Evolutionary conservation across 2,113 vertebrate genomes (phyloP), one percentile per base, ranked within the genome.

Genomic region (Ariopsis seemanni): DNA sequence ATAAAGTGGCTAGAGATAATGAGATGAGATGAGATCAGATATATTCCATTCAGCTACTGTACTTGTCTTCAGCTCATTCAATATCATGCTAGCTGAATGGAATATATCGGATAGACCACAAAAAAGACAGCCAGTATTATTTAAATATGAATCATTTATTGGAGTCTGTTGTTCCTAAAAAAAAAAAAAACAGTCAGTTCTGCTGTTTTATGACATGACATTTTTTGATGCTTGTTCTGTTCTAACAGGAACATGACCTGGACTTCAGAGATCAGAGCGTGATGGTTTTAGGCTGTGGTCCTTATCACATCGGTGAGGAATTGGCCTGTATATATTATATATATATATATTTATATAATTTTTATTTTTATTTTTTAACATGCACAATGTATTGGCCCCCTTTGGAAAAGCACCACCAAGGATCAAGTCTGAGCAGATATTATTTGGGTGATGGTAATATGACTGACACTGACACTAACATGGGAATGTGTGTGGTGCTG

Each of bases 281-380:
- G 88, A 99, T 99, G 97, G 97, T 99, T 90, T 91, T 99, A 89
- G 97, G 98, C 85, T 99, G 98, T 93, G 98, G 98, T 85, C 97
- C 98, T 0, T 99, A 99, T 92, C 97, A 98, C 91, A 99, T 98
- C 88, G 97, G 97, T 99, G 95, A 96, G 95, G 71, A 12, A n/a
- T 62, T 55, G 7, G 69, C 50, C 22, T 27, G 5, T 15, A 0
- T n/a, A 8, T 57, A 15, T 25, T 42, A 42, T 42, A 42, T 42
- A 34, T 2, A 34, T 34, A 30, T 30, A 30, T 30, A 30, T 30
- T 1, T 30, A 30, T 30, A 30, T 30, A 30, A n/a, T n/a, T n/a
- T n/a, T n/a, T n/a, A n/a, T n/a, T n/a, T n/a, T n/a, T n/a, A n/a
- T n/a, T 78, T 27, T 22, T 62, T 22, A 22, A 62, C 60, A 2